These are phyloP conservation scores for Meteorus colon DNA, from an alignment of 2,888 invertebrate genomes.

Conservation along the genomic window DNA sequence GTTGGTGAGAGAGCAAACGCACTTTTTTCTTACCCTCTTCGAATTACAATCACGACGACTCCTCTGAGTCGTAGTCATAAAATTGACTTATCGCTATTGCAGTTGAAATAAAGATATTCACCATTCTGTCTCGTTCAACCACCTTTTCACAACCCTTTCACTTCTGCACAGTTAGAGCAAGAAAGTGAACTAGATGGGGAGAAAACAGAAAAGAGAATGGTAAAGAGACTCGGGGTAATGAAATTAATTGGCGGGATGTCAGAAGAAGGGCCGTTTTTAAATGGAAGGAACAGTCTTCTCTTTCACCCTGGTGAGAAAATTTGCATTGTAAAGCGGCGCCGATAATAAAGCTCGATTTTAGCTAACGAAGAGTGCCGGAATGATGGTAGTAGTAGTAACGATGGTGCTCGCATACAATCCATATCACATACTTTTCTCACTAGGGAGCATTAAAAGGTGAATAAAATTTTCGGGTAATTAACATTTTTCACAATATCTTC, in stretches of 20 bases:
- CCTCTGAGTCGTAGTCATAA: slow-evolving; percentile 47
- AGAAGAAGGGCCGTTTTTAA: slow-evolving; percentile 49
- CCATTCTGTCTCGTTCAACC: slow-evolving; percentile 38
- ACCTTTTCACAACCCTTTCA: slow-evolving; percentile 49
- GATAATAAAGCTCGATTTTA: slow-evolving; percentile 55
- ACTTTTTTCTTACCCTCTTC: not conserved
- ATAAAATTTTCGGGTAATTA: slow-evolving; percentile 43
- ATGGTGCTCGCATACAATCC: not conserved
- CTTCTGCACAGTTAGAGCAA: slow-evolving; percentile 36
- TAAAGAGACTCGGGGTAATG: slow-evolving; percentile 53
- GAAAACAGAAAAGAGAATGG: slow-evolving; percentile 38
- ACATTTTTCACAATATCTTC: slow-evolving; percentile 35
- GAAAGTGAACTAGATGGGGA: slow-evolving; percentile 37
- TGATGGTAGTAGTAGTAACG: too few species aligned
- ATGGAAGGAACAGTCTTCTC: slow-evolving; percentile 41
- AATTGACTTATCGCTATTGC: slow-evolving; percentile 60
- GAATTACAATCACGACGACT: slow-evolving; percentile 35
- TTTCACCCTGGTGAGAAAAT: slow-evolving; percentile 44
- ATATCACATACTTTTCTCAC: slow-evolving; percentile 21
- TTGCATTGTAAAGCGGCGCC: slow-evolving; percentile 55
- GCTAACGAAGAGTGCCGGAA: slow-evolving; percentile 48
- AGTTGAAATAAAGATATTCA: slow-evolving; percentile 53
- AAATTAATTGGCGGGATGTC: slow-evolving; percentile 64
- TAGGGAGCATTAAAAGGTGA: slow-evolving; percentile 33
- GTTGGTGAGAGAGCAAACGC: not conserved